These are phyloP conservation scores for Lanius ludovicianus DNA, from an alignment of 2,113 vertebrate genomes.

Conservation along the genomic window DNA sequence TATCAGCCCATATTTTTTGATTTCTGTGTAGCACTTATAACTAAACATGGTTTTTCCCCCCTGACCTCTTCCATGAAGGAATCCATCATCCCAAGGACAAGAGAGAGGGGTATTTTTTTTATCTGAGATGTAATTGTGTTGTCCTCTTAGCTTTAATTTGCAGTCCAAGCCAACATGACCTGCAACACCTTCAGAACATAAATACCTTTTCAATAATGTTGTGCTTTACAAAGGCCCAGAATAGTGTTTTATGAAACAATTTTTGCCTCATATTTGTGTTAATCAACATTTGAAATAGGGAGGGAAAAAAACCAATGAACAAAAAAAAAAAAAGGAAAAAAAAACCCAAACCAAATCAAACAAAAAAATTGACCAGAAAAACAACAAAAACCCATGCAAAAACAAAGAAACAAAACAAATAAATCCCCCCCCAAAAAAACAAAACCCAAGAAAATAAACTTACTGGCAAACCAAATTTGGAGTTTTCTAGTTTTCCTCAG, in stretches of 20 bases:
- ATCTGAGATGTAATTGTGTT: not conserved
- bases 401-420: not conserved
- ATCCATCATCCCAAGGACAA: not conserved
- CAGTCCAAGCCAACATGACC: not conserved
- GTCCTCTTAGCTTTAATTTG: not conserved
- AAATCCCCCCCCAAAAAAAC: not conserved
- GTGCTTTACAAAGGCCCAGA: not conserved
- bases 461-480: not conserved
- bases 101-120: not conserved
- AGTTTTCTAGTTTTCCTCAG: not conserved
- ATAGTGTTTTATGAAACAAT: rapidly evolving
- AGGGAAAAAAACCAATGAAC: rapidly evolving
- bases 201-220: not conserved
- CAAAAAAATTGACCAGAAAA: not conserved
- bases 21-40: not conserved
- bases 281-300: not conserved
- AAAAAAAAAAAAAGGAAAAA: too few species aligned
- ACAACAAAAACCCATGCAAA: not conserved
- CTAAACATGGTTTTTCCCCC: not conserved
- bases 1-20: not conserved
- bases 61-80: not conserved
- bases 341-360: not conserved
- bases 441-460: not conserved
- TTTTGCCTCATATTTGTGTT: not conserved
- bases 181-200: not conserved